These are phyloP conservation scores for Metopolophium dirhodum DNA, from an alignment of 1,140 invertebrate species.

Conservation along the genomic window DNA sequence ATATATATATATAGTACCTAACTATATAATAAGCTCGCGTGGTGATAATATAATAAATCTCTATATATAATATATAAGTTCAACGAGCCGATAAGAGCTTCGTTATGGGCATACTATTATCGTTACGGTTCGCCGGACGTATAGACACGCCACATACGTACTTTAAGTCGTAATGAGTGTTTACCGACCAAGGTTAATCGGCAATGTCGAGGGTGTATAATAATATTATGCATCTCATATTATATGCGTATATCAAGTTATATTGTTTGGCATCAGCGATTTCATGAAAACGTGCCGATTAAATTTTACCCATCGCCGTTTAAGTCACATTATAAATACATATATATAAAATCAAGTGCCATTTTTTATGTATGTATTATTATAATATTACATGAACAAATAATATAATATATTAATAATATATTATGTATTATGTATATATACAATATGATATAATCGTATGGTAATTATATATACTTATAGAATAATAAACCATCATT, in stretches of 20 bases:
- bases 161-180: background rate
- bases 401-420: background rate
- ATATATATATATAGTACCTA: background rate
- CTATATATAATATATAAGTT: background rate
- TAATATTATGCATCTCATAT: background rate
- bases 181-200: background rate
- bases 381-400: slow-evolving; percentile 18
- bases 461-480: background rate
- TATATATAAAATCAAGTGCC: background rate
- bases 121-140: background rate
- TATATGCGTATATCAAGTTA: background rate
- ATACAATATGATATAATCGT: background rate
- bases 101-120: background rate
- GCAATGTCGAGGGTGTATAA: background rate
- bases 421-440: background rate
- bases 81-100: background rate
- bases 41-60: background rate
- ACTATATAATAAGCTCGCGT: background rate
- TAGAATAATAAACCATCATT: background rate
- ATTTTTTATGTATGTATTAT: background rate
- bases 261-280: background rate
- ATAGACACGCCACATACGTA: background rate
- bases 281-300: background rate
- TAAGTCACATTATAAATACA: background rate
- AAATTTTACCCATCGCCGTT: background rate